Base-by-base conservation (phyloP, 2,797 vertebrate species). In the Trachurus trachurus region DNA sequence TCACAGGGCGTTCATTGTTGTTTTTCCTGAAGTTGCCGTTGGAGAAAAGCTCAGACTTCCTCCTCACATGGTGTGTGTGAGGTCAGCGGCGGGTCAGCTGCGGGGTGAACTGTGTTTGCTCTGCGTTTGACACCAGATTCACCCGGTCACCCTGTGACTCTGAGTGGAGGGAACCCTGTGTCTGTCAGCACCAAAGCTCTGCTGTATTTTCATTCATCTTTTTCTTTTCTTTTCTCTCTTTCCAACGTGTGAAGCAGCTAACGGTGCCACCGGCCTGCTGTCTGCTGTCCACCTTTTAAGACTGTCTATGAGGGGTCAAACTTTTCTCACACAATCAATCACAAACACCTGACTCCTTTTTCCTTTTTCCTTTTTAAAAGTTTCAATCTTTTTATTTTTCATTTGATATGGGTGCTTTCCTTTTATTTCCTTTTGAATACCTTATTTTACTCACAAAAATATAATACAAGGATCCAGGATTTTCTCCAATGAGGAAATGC, bases 71-170 rank as follows among this genome's bases (percentile, higher is more conserved):
- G 9, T 58, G 34, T 0, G 7, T 74, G 40, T 19, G 58, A 76
- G 86, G 81, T 90, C 81, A 85, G 66, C 40, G 1, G 44, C 3
- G 74, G 89, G 85, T 85, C 75, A 72, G 1, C 60, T 44, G 58
- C 50, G 66, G 52, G 52, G 34, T 80, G 78, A 90, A 76, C 82
- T 86, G 80, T 71, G 53, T 82, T 61, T 75, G 64, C 83, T 78
- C 40, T 58, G 61, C 67, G 65, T 66, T 77, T 78, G 57, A 78
- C 62, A 61, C 49, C 59, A 71, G 26, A 76, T 75, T 83, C 62
- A 42, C 17, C 64, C 40, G 15, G 37, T 69, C 44, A 54, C 37
- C 9, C 44, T 26, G 42, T 45, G 19, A 67, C 63, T 71, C 47
- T 26, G 53, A 71, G 42, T 39, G 13, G 0, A 69, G 31, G 19